phyloP scores from a whole-genome alignment of 1,140 invertebrate species.

The Cotesia typhae region DNA sequence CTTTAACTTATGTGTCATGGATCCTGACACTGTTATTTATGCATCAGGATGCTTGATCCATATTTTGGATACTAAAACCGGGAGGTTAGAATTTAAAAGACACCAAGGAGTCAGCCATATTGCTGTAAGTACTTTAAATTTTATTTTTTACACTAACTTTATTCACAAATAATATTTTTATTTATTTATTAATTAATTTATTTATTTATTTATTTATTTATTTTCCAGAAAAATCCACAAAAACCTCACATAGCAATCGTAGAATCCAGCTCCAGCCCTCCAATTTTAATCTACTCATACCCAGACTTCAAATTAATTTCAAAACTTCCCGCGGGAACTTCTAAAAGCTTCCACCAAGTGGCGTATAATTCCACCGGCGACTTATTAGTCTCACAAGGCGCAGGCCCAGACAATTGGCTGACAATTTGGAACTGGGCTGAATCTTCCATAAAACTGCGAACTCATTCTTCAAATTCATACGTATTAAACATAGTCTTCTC shows the following conservation, averaged over 20 bases:
- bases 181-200: not conserved
- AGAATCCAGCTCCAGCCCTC: slow-evolving; percentile 73
- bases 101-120: slow-evolving; percentile 83
- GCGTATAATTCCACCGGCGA: slow-evolving; percentile 83
- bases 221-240: slow-evolving; percentile 74
- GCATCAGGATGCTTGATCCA: slow-evolving; percentile 83
- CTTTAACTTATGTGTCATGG: slow-evolving; percentile 81
- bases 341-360: slow-evolving; percentile 75
- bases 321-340: slow-evolving; percentile 78
- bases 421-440: slow-evolving; percentile 89
- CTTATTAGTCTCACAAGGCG: slow-evolving; percentile 82
- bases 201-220: not conserved
- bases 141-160: too few relatives aligned
- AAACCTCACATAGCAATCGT: slow-evolving; percentile 81
- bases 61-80: slow-evolving; percentile 76
- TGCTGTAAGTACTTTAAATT: slow-evolving; percentile 66
- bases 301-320: slow-evolving; percentile 78
- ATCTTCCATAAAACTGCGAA: slow-evolving; percentile 76
- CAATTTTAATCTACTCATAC: slow-evolving; percentile 85
- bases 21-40: slow-evolving; percentile 78
- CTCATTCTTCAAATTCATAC: slow-evolving; percentile 82
- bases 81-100: slow-evolving; percentile 74
- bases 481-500: slow-evolving; percentile 84
- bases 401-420: slow-evolving; percentile 84
- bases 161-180: not conserved